Conservation (phyloP, 2,113 vertebrate species). For the Gavia stellata region DNA sequence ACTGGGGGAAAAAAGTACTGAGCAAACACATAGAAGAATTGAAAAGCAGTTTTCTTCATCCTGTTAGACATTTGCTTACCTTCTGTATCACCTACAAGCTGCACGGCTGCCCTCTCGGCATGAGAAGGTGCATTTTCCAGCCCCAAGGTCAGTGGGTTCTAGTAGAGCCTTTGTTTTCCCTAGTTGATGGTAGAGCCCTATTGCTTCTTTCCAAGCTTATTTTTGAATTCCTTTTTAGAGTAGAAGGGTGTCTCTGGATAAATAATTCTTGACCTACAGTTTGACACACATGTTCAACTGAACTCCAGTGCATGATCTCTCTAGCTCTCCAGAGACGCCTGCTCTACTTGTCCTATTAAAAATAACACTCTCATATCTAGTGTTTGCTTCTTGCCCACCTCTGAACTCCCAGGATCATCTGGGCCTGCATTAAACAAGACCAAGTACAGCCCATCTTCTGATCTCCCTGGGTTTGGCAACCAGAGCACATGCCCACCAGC, state of each 20-base stretch:
- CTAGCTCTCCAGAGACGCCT: not conserved
- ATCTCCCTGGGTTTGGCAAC: not conserved
- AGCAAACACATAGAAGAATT: not conserved
- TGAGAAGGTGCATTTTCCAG: not conserved
- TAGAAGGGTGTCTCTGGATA: not conserved
- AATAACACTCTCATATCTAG: not conserved
- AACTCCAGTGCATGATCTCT: not conserved
- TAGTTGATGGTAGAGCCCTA: not conserved
- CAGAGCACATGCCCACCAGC: not conserved
- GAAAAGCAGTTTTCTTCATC: too few species aligned
- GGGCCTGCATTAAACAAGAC: not conserved
- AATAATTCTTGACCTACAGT: not conserved
- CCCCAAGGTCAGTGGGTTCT: not conserved
- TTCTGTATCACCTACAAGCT: not conserved
- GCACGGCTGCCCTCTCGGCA: not conserved
- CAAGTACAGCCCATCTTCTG: not conserved
- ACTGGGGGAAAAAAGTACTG: not conserved
- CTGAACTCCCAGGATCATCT: not conserved
- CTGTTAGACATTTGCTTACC: not conserved
- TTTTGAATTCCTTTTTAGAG: not conserved
- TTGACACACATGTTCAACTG: fast-evolving
- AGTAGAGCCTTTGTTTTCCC: not conserved
- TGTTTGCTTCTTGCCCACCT: not conserved
- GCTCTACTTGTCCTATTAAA: not conserved
- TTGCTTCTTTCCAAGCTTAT: not conserved